phyloP scores from a whole-genome alignment of 2,888 invertebrate species.

The Amitus sp. region DNA sequence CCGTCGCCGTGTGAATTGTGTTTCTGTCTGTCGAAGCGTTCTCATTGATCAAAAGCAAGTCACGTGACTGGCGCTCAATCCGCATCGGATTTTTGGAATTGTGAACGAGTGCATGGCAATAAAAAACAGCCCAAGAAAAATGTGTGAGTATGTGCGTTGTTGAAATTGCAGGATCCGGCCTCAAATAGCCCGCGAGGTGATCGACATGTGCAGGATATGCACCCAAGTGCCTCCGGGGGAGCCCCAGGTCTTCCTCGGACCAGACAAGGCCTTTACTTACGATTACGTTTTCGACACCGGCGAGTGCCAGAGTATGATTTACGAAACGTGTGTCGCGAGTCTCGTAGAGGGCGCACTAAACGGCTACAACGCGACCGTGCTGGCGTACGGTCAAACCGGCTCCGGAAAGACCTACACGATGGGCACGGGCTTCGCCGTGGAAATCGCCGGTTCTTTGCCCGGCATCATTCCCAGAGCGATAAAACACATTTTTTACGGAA shows the following conservation, averaged over 20 bases:
- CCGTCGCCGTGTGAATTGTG: too few relatives aligned
- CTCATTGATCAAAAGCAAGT: too few relatives aligned
- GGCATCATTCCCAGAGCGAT: constrained; percentile 98
- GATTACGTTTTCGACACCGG: constrained; percentile 93
- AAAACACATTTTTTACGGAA: constrained; percentile 88
- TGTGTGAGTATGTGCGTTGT: too few relatives aligned
- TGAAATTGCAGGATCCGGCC: constrained; percentile 84
- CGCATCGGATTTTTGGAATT: too few relatives aligned
- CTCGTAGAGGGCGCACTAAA: constrained; percentile 93
- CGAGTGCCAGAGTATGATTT: constrained; percentile 80
- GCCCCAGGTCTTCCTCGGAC: constrained; percentile 91
- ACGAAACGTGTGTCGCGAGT: constrained; percentile 83
- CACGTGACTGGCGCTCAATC: too few relatives aligned
- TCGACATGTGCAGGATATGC: constrained; percentile 95
- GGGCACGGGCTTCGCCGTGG: constrained; percentile 95
- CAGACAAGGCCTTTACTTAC: constrained; percentile 95
- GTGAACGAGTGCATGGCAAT: too few relatives aligned
- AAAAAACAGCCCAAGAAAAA: too few relatives aligned
- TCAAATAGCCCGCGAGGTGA: constrained; percentile 89
- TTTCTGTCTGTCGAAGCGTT: too few relatives aligned
- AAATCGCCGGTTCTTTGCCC: constrained; percentile 57
- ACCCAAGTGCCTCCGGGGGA: constrained; percentile 88
- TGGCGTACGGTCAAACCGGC: constrained; percentile 89
- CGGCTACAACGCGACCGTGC: constrained; percentile 97
- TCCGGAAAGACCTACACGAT: constrained; percentile 99